phyloP scores from a whole-genome alignment of 2,113 vertebrate species.

The Stomatorhinus ivindoensis region DNA sequence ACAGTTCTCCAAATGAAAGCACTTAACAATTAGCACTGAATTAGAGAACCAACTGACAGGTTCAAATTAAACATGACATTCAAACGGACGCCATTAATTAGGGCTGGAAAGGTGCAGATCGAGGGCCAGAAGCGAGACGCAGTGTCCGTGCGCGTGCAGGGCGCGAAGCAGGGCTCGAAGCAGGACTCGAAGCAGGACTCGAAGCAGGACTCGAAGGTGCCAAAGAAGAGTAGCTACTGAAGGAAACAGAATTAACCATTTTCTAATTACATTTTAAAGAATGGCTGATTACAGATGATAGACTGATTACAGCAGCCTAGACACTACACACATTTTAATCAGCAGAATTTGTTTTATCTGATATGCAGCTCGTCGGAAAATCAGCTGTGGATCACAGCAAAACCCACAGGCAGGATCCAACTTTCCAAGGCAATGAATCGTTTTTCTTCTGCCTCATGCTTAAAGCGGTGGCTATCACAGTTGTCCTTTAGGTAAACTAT shows the following conservation, averaged over 20 bases:
- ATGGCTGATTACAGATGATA: neutral
- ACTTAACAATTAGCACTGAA: conserved; percentile 41
- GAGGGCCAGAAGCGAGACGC: neutral
- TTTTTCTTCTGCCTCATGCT: neutral
- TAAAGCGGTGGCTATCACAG: neutral
- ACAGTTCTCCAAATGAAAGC: conserved; percentile 50
- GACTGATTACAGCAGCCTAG: neutral
- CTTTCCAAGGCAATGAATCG: neutral
- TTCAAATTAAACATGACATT: conserved; percentile 43
- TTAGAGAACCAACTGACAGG: conserved; percentile 33
- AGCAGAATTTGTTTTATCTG: neutral
- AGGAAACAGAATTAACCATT: neutral
- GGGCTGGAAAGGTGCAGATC: conserved; percentile 41
- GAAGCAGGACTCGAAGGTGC: too few species aligned
- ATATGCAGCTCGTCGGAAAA: neutral
- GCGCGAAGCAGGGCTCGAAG: neutral
- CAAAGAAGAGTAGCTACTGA: neutral
- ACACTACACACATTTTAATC: neutral
- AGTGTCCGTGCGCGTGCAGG: neutral
- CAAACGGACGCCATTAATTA: conserved; percentile 48
- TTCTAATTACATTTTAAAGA: neutral
- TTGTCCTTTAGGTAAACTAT: neutral
- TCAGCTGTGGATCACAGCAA: neutral
- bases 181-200: too few species aligned
- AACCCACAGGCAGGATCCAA: neutral